Conservation (phyloP, 2,888 invertebrate genomes). For the Chrysolina haemoptera region DNA sequence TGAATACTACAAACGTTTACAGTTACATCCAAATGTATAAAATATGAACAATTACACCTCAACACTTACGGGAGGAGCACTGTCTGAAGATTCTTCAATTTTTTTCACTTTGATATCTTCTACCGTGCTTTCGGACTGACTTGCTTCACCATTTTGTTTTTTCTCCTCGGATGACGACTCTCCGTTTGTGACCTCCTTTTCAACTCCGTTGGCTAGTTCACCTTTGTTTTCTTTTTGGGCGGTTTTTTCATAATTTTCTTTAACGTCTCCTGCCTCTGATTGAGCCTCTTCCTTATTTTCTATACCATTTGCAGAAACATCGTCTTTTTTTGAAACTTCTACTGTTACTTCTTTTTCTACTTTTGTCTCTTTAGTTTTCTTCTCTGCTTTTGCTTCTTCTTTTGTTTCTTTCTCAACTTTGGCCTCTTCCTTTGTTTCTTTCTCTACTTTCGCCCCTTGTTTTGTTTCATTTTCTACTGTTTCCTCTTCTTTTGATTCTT, state of each 20-base stretch:
- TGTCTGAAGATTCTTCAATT: slow-evolving; percentile 66
- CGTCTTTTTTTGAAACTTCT: slow-evolving; percentile 23
- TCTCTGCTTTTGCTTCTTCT: slow-evolving; percentile 38
- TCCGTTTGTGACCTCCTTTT: slow-evolving; percentile 50
- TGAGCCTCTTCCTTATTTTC: not conserved
- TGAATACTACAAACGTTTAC: slow-evolving; percentile 54
- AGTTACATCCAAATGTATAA: slow-evolving; percentile 51
- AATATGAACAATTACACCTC: slow-evolving; percentile 56
- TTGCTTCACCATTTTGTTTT: slow-evolving; percentile 52
- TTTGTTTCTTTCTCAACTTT: slow-evolving; percentile 29
- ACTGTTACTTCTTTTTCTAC: not conserved
- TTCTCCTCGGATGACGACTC: slow-evolving; percentile 37
- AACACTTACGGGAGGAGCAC: slow-evolving; percentile 57
- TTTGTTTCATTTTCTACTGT: not conserved
- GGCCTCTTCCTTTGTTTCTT: slow-evolving; percentile 35
- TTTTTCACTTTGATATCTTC: slow-evolving; percentile 75
- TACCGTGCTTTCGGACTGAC: slow-evolving; percentile 48
- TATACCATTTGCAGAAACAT: slow-evolving; percentile 22
- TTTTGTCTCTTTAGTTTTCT: slow-evolving; percentile 13
- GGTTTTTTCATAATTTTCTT: slow-evolving; percentile 48
- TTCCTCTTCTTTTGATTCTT: slow-evolving; percentile 12
- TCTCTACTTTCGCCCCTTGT: slow-evolving; percentile 28
- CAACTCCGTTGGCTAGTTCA: slow-evolving; percentile 66
- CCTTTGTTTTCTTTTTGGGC: slow-evolving; percentile 69
- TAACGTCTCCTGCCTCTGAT: slow-evolving; percentile 27